These are phyloP conservation scores for Drosophila meridiana DNA, from an alignment of 2,888 invertebrate genomes.

Conservation along the genomic window DNA sequence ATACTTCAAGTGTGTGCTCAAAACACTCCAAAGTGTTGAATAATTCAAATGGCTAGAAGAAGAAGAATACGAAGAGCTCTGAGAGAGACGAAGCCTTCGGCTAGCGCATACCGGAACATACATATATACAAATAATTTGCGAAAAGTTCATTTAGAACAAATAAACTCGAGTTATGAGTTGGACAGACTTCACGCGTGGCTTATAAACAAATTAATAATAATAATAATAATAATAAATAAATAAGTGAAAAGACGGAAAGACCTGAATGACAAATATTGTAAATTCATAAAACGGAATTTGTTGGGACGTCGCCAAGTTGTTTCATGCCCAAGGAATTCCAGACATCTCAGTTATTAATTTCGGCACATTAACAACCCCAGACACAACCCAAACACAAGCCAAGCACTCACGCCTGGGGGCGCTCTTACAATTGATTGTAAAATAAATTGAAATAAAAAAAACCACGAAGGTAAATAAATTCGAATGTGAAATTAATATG, in stretches of 20 bases:
- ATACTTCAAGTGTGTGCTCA: constrained; percentile 53
- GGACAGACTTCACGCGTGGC: constrained; percentile 30
- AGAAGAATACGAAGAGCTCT: background rate
- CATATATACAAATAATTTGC: constrained; percentile 36
- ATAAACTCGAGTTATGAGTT: constrained; percentile 51
- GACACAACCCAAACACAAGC: constrained; percentile 7
- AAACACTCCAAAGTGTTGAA: constrained; percentile 58
- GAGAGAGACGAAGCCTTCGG: constrained; percentile 17
- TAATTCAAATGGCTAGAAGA: constrained; percentile 52
- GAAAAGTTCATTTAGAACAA: constrained; percentile 71
- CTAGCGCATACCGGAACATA: constrained; percentile 59
- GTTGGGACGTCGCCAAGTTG: constrained; percentile 62
- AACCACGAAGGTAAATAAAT: constrained; percentile 37
- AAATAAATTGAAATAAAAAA: constrained; percentile 70
- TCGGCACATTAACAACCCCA: constrained; percentile 73
- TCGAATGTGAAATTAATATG: constrained; percentile 54
- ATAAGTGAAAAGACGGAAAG: constrained; percentile 2
- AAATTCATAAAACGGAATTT: constrained; percentile 68
- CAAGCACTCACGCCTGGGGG: constrained; percentile 36
- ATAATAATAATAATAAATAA: constrained; percentile 3
- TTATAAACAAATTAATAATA: background rate
- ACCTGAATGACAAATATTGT: constrained; percentile 5
- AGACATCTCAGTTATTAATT: constrained; percentile 75
- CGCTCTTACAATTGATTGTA: constrained; percentile 75
- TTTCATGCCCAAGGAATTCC: constrained; percentile 65